Evolutionary conservation across 1,140 invertebrate species (phyloP).

Genomic region (Ostrea edulis): DNA sequence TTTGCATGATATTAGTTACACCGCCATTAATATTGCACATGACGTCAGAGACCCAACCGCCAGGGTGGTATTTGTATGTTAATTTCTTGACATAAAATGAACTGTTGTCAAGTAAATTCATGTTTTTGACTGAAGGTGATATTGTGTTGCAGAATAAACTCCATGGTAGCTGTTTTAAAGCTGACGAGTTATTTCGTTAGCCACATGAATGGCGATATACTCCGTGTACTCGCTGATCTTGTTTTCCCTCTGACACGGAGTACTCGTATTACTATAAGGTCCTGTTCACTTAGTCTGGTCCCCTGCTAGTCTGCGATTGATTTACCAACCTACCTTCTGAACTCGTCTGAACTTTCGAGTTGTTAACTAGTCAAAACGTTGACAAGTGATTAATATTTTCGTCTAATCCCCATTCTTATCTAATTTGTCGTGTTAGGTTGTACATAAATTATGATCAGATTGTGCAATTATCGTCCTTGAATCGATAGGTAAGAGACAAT

Average conservation of each 20-base stretch:
- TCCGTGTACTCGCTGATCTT: not conserved
- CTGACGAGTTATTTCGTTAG: too few relatives aligned
- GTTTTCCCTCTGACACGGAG: not conserved
- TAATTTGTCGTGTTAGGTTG: not conserved
- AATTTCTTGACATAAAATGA: too few relatives aligned
- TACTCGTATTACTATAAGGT: not conserved
- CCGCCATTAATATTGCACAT: too few relatives aligned
- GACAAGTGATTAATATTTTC: slow-evolving; percentile 33
- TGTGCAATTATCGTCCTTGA: not conserved
- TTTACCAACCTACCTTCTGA: not conserved
- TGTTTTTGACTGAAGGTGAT: too few relatives aligned
- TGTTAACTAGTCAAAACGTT: not conserved
- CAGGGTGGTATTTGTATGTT: too few relatives aligned
- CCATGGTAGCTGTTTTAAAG: too few relatives aligned
- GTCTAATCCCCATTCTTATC: not conserved
- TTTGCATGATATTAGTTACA: too few relatives aligned
- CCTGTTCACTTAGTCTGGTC: not conserved
- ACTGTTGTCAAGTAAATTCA: too few relatives aligned
- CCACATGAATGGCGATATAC: not conserved
- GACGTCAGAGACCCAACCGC: too few relatives aligned
- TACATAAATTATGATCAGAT: slow-evolving; percentile 15
- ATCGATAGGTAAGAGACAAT: slow-evolving; percentile 4
- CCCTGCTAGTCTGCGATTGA: not conserved
- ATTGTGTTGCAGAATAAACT: too few relatives aligned
- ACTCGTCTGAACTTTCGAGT: not conserved